phyloP scores from a whole-genome alignment of 2,797 vertebrate genomes.

The Calcarius lapponicus region DNA sequence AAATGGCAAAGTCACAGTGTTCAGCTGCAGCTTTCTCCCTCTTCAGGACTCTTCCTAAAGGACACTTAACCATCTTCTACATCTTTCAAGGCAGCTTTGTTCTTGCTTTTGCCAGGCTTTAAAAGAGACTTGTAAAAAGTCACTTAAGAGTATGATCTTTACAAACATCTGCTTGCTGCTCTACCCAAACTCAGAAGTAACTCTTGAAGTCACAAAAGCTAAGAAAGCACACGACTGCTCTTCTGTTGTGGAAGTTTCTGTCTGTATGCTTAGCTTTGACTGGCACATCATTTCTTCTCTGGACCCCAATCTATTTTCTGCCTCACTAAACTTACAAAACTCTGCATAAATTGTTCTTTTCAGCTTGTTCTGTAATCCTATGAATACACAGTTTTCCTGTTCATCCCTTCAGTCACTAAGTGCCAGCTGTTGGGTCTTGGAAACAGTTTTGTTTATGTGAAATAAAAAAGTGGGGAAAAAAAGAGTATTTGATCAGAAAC shows the following conservation, averaged over 20 bases:
- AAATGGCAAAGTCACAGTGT: background rate
- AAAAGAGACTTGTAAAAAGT: background rate
- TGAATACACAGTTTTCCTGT: constrained; percentile 77
- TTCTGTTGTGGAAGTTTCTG: constrained; percentile 60
- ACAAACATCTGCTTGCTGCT: background rate
- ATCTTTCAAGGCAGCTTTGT: background rate
- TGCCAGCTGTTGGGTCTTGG: constrained; percentile 69
- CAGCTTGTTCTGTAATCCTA: constrained; percentile 76
- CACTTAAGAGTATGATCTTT: background rate
- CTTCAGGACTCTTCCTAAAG: background rate
- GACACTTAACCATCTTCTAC: background rate
- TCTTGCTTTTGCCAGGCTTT: background rate
- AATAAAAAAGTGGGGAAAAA: background rate
- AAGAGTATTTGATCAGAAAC: constrained; percentile 38
- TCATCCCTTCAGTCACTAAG: constrained; percentile 70
- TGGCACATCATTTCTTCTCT: constrained; percentile 83
- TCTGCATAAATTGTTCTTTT: constrained; percentile 85
- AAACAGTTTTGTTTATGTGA: constrained; percentile 69
- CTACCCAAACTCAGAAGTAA: background rate
- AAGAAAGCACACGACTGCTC: constrained; percentile 9
- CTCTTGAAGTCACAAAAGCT: constrained; percentile 2
- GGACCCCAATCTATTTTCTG: constrained; percentile 87
- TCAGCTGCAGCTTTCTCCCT: background rate
- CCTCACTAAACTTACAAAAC: constrained; percentile 86
- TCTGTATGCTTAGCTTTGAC: constrained; percentile 74